phyloP scores from a whole-genome alignment of 1,140 invertebrate genomes.

The Liolophura sinensis region DNA sequence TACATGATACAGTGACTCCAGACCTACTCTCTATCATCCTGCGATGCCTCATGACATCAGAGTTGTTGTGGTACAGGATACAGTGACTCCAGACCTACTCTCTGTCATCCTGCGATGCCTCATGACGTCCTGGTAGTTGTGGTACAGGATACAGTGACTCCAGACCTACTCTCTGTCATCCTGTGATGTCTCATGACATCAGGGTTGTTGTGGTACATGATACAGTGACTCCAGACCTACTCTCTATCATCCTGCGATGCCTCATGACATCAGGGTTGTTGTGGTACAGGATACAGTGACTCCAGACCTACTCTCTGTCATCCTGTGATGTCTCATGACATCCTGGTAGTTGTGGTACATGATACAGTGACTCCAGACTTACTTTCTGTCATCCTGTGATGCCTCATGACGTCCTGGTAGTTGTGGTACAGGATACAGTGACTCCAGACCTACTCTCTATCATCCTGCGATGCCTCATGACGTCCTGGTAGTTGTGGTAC shows the following conservation, averaged over 20 bases:
- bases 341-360: too few species aligned
- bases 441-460: too few species aligned
- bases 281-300: slow-evolving; percentile 73
- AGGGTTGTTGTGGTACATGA: too few species aligned
- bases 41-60: too few species aligned
- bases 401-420: slow-evolving; percentile 78
- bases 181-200: too few species aligned
- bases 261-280: slow-evolving; percentile 81
- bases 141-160: slow-evolving; percentile 78
- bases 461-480: too few species aligned
- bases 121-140: slow-evolving; percentile 80
- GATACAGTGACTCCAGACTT: slow-evolving; percentile 57
- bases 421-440: slow-evolving; percentile 86
- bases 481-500: too few species aligned
- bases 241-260: too few species aligned
- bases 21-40: background rate
- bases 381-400: slow-evolving; percentile 64
- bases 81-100: slow-evolving; percentile 63
- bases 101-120: slow-evolving; percentile 64
- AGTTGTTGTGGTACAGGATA: too few species aligned
- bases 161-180: too few species aligned
- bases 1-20: slow-evolving; percentile 64
- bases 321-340: too few species aligned
- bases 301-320: background rate
- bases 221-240: too few species aligned